A percentile compares a stretch with the other conserved stretches of the same genome.
Evolutionary conservation across 2,797 vertebrate genomes (phyloP).

Genomic region (Enteromius thamalakanensis): DNA sequence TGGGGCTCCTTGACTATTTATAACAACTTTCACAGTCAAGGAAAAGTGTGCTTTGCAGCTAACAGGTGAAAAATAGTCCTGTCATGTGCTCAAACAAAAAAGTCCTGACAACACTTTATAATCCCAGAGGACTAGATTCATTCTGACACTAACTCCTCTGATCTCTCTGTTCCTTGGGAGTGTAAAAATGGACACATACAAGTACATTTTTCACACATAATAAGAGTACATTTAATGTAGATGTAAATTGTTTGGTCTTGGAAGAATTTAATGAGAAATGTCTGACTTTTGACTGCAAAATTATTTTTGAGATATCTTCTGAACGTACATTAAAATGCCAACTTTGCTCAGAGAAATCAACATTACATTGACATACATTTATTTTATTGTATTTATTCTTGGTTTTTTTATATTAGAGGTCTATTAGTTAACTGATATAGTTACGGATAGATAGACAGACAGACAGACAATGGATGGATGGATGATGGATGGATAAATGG

Average conservation of each 20-base stretch:
- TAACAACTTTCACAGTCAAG: constrained; percentile 7
- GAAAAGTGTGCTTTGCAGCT: neutral
- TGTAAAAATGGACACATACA: neutral
- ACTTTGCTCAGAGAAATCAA: neutral
- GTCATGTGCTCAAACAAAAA: constrained; percentile 2
- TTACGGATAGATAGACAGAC: too few species aligned
- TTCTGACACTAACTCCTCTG: neutral
- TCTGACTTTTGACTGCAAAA: neutral
- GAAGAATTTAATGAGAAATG: neutral
- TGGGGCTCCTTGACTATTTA: constrained; percentile 31
- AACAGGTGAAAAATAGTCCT: constrained; percentile 27
- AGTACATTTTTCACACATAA: neutral
- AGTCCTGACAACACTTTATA: neutral
- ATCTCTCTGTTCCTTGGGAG: neutral
- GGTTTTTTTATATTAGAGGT: too few species aligned
- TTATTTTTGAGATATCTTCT: neutral
- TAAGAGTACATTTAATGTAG: neutral
- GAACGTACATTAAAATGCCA: neutral
- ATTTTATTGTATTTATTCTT: too few species aligned
- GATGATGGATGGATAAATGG: too few species aligned
- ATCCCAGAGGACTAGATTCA: constrained; percentile 1
- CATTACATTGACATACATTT: too few species aligned
- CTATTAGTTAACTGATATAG: too few species aligned
- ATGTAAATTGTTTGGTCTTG: neutral
- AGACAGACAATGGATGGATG: too few species aligned